Conservation (phyloP, 2,888 invertebrate genomes). For the Epinotia ramella region DNA sequence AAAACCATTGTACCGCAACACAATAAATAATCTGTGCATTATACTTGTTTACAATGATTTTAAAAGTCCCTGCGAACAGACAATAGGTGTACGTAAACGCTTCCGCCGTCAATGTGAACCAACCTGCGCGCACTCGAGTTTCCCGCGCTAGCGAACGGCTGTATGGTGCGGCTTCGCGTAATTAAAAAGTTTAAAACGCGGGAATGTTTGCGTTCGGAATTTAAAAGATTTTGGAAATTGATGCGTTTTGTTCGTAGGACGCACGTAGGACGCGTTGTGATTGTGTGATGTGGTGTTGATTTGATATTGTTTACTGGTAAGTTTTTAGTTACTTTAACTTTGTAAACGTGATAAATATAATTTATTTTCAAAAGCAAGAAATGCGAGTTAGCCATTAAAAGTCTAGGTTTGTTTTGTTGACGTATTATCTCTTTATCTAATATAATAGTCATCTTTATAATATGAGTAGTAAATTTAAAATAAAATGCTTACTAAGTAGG, state of each 20-base stretch:
- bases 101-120: constrained; percentile 40
- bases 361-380: background rate
- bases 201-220: constrained; percentile 31
- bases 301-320: background rate
- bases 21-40: constrained; percentile 20
- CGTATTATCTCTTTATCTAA: too few relatives aligned
- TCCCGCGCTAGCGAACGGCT: constrained; percentile 44
- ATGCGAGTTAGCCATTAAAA: too few relatives aligned
- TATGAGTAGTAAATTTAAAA: too few relatives aligned
- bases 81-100: constrained; percentile 41
- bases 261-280: background rate
- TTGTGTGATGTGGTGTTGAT: constrained; percentile 7
- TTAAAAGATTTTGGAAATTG: constrained; percentile 18
- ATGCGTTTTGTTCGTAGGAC: constrained; percentile 16
- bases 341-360: background rate
- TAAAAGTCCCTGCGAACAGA: constrained; percentile 25
- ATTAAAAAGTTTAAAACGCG: constrained; percentile 37
- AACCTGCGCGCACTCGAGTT: constrained; percentile 40
- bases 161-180: constrained; percentile 16
- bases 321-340: background rate
- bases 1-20: constrained; percentile 28
- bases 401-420: too few relatives aligned
- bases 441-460: too few relatives aligned
- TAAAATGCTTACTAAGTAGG: too few relatives aligned
- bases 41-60: constrained; percentile 35